Base-by-base conservation (phyloP, 2,797 vertebrate species). In the Arctocebus calabarensis region DNA sequence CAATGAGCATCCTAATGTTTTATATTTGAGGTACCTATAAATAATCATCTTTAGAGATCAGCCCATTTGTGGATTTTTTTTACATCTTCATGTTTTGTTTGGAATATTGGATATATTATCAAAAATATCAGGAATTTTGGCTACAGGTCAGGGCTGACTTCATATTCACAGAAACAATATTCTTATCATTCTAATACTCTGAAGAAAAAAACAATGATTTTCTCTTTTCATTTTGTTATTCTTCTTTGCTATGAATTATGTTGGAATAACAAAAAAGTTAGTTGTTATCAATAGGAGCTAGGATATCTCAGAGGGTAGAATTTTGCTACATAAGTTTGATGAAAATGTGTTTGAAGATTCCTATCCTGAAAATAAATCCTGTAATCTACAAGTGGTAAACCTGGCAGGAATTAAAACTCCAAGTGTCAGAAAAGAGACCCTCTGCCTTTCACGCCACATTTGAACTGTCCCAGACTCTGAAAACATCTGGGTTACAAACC, bases 31-130 rank as follows among this genome's bases (percentile, higher is more conserved):
- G 23, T 6, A 88, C 94, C 82, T 88, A 3, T 66, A 77, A 91
- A 64, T 88, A 61, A 73, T 71, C 10, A 61, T 71, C 27, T 90
- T 91, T 91, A 84, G 20, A n/a, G 19, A 52, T 78, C 86, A 82
- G 11, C 6, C 8, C 14, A 61, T 64, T 83, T n/a, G 2, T 34
- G 14, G 19, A n/a, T 27, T 78, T 78, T 81, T 75, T 19, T 66
- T 83, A 88, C 6, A 32, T 37, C 68, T 93, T 59, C 79, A 2
- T 61, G 12, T 82, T 78, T 78, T 70, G 5, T 77, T 91, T 81
- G 29, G 73, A 83, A 70, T 43, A 88, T 7, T 90, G 20, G n/a
- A 11, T 57, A 55, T 78, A 48, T 68, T 82, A 71, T 64, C 61
- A 92, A 83, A 83, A 96, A 74, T 77, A 52, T 29, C 5, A 9